Evolutionary conservation across 2,888 invertebrate genomes (phyloP), one percentile per base, ranked within the genome.

Genomic region (Lampropteryx suffumata): DNA sequence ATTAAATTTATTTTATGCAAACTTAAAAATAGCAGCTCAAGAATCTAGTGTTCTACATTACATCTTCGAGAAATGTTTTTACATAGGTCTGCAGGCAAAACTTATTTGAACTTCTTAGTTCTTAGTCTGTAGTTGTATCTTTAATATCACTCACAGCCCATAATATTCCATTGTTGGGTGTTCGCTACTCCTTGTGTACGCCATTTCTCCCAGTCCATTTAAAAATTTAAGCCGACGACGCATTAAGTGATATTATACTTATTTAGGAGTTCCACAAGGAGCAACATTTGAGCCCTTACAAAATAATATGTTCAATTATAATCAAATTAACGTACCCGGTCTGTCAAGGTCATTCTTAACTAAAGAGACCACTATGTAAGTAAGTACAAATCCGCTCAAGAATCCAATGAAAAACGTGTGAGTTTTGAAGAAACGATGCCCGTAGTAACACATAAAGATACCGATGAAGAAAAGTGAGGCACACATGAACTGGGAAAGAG

Each of bases 341-440:
- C 46, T 58, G 62, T 76, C 64, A 59, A 81, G 49, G 4, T 63
- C 63, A 0, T 73, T 66, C 2, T 77, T 72, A 7, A 79, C 11
- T 1, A 41, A 6, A 8, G 76, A 71, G 27, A 90, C 73, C 13
- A 92, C 37, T 43, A 92, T 84, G 63, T 92, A 93, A 7, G 91
- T 91, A 12, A 93, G 64, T 8, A 93, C 67, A 14, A 91, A 84
- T 13, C 93, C 93, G 57, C 89, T 84, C 37, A 92, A 69, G 58
- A 92, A 90, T n/a, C 93, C 93, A 42, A 92, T 79, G 3, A 94
- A 60, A 64, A 92, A 92, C 79, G 93, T 90, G 66, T 93, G 92
- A 57, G 86, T 82, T 71, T 91, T 92, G 70, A 94, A 93, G 73
- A 91, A 93, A 35, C 86, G 82, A 69, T 94, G 94, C 3, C 95